Percentiles rank a stretch among this genome's conserved stretches.
phyloP scores from a whole-genome alignment of 2,888 invertebrate species.

The Luperina testacea region DNA sequence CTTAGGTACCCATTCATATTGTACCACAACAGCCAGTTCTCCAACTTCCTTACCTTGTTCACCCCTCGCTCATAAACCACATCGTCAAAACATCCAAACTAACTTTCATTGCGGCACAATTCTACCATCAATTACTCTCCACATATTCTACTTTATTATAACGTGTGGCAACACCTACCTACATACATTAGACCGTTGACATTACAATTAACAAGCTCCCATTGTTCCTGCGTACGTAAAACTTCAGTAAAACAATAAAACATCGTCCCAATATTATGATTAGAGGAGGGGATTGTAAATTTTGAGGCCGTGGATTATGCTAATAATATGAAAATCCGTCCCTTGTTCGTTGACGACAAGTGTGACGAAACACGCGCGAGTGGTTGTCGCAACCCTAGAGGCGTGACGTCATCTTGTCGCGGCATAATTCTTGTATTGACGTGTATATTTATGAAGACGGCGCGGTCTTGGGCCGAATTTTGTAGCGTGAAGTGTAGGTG shows the following conservation, averaged over 20 bases:
- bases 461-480: conserved; percentile 24
- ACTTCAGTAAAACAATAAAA: conserved; percentile 65
- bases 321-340: conserved; percentile 82
- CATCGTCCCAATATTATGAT: conserved; percentile 70
- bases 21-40: background rate
- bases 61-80: conserved; percentile 37
- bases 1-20: background rate
- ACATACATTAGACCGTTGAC: conserved; percentile 65
- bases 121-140: conserved; percentile 35
- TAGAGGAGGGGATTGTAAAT: conserved; percentile 66
- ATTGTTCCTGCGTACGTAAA: conserved; percentile 60
- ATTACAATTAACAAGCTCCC: conserved; percentile 64
- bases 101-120: conserved; percentile 9
- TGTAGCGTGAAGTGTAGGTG: background rate
- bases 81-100: conserved; percentile 15
- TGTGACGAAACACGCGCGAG: conserved; percentile 70
- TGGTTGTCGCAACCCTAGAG: conserved; percentile 65
- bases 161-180: conserved; percentile 41
- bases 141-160: conserved; percentile 58
- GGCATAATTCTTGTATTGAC: conserved; percentile 71
- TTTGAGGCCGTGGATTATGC: conserved; percentile 78
- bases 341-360: conserved; percentile 71
- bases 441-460: conserved; percentile 58
- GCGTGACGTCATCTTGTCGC: conserved; percentile 73
- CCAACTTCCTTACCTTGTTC: background rate